Conservation (phyloP, 2,888 invertebrate species). For the Nebria salina region DNA sequence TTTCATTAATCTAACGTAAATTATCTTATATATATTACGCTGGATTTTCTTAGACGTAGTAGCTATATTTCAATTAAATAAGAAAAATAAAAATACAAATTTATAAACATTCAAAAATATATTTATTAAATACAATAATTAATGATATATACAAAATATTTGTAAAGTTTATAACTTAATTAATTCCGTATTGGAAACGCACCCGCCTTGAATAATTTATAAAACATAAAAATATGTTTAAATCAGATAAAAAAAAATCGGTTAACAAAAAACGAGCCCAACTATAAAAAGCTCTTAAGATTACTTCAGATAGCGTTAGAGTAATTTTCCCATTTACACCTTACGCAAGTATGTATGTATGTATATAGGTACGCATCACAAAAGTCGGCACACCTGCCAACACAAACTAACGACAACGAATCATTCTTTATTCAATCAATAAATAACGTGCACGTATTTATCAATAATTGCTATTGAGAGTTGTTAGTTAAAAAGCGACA, state of each 20-base stretch:
- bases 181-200: neutral
- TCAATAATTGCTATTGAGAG: constrained; percentile 27
- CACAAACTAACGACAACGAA: neutral
- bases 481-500: neutral
- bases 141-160: too few species aligned
- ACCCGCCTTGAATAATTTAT: neutral
- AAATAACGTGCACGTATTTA: constrained; percentile 30
- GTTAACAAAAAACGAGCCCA: neutral
- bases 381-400: constrained; percentile 31
- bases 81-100: too few species aligned
- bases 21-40: too few species aligned
- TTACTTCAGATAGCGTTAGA: constrained; percentile 19
- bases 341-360: neutral
- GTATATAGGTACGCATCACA: neutral
- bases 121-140: too few species aligned
- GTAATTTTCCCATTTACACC: constrained; percentile 42
- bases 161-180: neutral
- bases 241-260: neutral
- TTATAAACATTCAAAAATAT: too few species aligned
- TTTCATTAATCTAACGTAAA: too few species aligned
- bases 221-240: neutral
- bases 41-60: too few species aligned
- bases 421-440: constrained; percentile 18
- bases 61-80: too few species aligned
- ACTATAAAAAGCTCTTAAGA: constrained; percentile 38